Conservation (phyloP, 2,113 vertebrate genomes). For the Gymnobelideus leadbeateri region DNA sequence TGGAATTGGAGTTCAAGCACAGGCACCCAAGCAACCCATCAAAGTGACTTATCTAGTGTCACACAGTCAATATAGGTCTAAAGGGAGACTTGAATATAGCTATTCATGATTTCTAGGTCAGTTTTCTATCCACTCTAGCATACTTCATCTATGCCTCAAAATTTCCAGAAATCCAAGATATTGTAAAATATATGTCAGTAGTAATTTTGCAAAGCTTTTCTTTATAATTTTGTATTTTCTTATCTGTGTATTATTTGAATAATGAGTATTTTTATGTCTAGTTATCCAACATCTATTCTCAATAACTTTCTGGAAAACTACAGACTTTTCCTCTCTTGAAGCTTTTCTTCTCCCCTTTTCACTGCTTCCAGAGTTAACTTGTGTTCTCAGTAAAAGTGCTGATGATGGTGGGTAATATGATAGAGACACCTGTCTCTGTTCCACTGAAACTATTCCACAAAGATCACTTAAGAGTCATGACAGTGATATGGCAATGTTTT, state of each 20-base stretch:
- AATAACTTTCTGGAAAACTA: background rate
- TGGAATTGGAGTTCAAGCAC: no score
- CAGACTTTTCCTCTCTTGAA: background rate
- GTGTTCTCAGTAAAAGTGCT: conserved; percentile 58
- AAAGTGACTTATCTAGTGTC: background rate
- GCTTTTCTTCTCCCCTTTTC: conserved; percentile 30
- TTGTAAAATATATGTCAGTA: background rate
- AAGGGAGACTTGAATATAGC: background rate
- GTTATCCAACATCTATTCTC: background rate
- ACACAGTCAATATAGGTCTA: background rate
- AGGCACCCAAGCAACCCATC: no score
- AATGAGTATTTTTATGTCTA: background rate
- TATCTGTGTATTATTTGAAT: background rate
- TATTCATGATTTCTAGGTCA: background rate
- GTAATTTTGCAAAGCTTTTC: background rate
- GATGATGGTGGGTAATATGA: background rate
- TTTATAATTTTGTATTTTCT: conserved; percentile 5
- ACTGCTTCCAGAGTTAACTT: conserved; percentile 52
- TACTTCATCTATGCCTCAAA: no score
- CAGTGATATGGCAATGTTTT: conserved; percentile 42
- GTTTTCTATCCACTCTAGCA: no score
- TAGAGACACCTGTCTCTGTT: conserved; percentile 54
- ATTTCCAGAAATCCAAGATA: background rate
- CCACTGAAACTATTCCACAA: conserved; percentile 49
- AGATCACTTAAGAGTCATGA: conserved; percentile 58